phyloP scores from a whole-genome alignment of 2,113 vertebrate species.

The Psittacula cyanocephala region DNA sequence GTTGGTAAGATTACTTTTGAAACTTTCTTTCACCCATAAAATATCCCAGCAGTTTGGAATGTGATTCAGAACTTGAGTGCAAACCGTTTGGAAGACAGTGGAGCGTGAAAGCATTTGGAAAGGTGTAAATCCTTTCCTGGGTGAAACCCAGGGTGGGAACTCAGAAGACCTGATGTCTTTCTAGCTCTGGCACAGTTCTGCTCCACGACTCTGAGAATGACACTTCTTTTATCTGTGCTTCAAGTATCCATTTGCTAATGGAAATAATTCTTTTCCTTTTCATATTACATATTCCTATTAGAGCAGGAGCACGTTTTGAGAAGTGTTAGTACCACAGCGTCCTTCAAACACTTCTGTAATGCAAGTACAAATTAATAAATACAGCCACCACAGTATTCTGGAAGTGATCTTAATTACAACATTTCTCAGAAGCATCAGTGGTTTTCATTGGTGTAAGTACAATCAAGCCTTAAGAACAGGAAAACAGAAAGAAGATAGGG shows the following conservation, averaged over 20 bases:
- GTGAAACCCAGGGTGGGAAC: neutral
- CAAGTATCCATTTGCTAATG: neutral
- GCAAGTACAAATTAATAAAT: neutral
- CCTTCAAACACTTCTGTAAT: neutral
- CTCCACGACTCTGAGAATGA: neutral
- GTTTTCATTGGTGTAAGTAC: neutral
- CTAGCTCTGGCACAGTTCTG: neutral
- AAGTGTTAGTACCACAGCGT: neutral
- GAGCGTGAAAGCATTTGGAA: neutral
- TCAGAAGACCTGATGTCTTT: neutral
- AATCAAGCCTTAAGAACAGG: conserved; percentile 28
- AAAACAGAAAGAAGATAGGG: conserved; percentile 14
- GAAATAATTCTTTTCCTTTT: neutral
- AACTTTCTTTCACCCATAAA: neutral
- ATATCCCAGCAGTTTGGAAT: neutral
- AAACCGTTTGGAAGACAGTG: neutral
- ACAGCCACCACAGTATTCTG: neutral
- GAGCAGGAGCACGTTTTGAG: neutral
- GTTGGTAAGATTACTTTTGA: neutral
- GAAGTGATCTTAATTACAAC: neutral
- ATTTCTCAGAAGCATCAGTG: neutral
- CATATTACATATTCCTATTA: neutral
- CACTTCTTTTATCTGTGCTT: neutral
- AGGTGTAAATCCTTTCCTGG: neutral
- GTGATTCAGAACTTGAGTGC: neutral